Evolutionary conservation across 2,113 vertebrate genomes (phyloP), one percentile per base, ranked within the genome.

Genomic region (Penelope pileata): DNA sequence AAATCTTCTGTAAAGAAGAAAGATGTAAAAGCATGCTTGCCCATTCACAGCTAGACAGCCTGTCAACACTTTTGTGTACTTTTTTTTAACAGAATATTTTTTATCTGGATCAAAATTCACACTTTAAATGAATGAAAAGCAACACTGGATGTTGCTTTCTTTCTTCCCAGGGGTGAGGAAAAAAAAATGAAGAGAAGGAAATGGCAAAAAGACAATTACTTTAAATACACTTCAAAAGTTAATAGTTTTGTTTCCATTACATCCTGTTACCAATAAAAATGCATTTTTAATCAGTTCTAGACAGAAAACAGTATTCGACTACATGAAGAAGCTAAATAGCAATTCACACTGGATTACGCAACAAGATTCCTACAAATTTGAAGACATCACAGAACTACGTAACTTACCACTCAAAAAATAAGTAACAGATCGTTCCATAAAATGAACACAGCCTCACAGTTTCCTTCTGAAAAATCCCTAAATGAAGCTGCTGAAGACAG

Each of bases 311-410:
- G 30, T 73, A 62, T 34, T 85, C 53, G 12, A 56, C 34, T 83
- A 43, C 14, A 56, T 64, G 43, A 94, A 91, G 53, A 79, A 64
- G 13, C 19, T 91, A 78, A 96, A 82, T 48, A 93, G 51, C 12
- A 23, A 95, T 79, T 82, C 74, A 89, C 74, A 72, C n/a, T 54
- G 8, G 8, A 90, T 93, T 93, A 82, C 74, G 87, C 81, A 89
- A 47, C 7, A 79, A 72, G 32, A 40, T n/a, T 85, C 64, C 16
- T 43, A 77, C 54, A 47, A 87, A 36, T 60, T 72, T 60, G 58
- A 82, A 76, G 75, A 66, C 14, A 79, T 5, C 69, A 68, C 29
- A 84, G 51, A 94, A 78, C 34, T 63, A 56, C 0, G 0, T 16
- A 86, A 47, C 3, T 18, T 34, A 30, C 10, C 23, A 43, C 13